These are phyloP conservation scores for Aromia moschata DNA, from an alignment of 2,888 invertebrate genomes.

Conservation along the genomic window DNA sequence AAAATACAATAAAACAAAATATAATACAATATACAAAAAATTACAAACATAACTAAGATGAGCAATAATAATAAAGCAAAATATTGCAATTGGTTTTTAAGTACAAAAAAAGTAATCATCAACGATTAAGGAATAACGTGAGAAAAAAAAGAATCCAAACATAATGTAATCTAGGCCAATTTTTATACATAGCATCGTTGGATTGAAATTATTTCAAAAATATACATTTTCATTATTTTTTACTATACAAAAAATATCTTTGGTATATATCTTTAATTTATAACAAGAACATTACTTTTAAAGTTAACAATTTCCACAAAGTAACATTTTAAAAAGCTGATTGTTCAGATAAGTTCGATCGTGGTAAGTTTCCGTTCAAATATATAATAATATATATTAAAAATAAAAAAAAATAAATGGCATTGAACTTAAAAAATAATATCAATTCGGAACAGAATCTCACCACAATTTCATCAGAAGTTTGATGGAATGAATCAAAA, in stretches of 20 bases:
- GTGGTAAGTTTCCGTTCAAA: conserved; percentile 16
- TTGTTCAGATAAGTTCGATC: conserved; percentile 30
- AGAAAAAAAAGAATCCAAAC: conserved; percentile 33
- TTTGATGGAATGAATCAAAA: conserved; percentile 35
- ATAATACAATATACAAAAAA: conserved; percentile 49
- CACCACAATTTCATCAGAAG: background rate
- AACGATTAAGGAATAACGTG: conserved; percentile 35
- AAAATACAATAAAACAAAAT: conserved; percentile 31
- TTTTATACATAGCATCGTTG: conserved; percentile 47
- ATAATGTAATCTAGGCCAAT: conserved; percentile 39
- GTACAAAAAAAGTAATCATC: conserved; percentile 46
- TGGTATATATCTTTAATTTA: conserved; percentile 60
- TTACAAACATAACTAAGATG: conserved; percentile 47
- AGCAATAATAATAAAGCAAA: conserved; percentile 47
- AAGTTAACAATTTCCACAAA: conserved; percentile 49
- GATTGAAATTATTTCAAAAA: conserved; percentile 52
- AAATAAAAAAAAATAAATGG: no score
- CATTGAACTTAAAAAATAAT: no score
- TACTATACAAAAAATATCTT: conserved; percentile 62
- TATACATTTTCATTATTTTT: conserved; percentile 56
- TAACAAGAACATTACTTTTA: conserved; percentile 55
- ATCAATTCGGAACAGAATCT: conserved; percentile 7
- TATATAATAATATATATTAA: background rate
- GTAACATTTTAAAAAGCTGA: conserved; percentile 44
- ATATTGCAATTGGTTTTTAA: conserved; percentile 42